Evolutionary conservation across 2,113 vertebrate genomes (phyloP), one percentile per base, ranked within the genome.

Genomic region (Pterophyllum scalare): DNA sequence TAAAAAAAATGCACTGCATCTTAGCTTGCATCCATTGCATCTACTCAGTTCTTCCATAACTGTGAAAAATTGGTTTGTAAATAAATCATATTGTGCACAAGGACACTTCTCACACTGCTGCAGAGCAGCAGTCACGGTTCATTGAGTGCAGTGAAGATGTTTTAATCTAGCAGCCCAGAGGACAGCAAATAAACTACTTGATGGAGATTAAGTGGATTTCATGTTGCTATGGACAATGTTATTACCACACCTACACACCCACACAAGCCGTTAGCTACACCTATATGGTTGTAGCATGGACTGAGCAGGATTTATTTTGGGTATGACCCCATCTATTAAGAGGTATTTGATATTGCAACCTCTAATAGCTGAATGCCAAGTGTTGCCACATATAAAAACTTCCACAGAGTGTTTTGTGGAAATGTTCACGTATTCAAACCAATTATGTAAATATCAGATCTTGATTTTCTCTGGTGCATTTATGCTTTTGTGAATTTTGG

Each of bases 141-240:
- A 80, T 60, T 31, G 59, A 76, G 76, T 74, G 3, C 52, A 52
- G 82, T 31, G 77, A 67, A 79, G 81, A 84, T 59, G 65, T 82
- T 87, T 84, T 79, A 82, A 88, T 79, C 65, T 46, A 15, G 56
- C 31, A 38, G 59, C 80, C 38, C 22, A 0, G 54, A 70, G 64
- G 80, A 79, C 74, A 40, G 52, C 62, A 22, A 75, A 59, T 59
- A 65, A 85, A 82, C 57, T 70, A 64, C 40, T 72, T 15, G 57
- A 86, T 84, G 79, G 67, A 84, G 79, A 82, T 79, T 24, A 81
- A 87, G 62, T 80, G 81, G 81, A 75, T 81, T 77, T 38, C 22
- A 35, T 84, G 52, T 84, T 52, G 60, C 57, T 78, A 67, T 75
- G 26, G 72, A 83, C 67, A 85, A 49, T 77, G 75, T 80, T 82